These are phyloP conservation scores for Cydia splendana DNA, from an alignment of 1,140 invertebrate species.

Conservation along the genomic window DNA sequence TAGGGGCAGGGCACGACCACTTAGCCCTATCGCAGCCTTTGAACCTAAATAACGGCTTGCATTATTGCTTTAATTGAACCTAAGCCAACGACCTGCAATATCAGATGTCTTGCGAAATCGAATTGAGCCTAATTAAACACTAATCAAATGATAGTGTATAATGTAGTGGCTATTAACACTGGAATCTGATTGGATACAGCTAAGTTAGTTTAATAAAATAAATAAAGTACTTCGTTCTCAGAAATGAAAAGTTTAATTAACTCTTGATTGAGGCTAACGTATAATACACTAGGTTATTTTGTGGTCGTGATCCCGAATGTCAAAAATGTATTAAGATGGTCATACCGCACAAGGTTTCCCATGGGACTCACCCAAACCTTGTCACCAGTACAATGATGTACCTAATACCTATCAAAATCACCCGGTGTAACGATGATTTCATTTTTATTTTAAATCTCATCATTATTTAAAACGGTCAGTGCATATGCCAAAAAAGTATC, in stretches of 20 bases:
- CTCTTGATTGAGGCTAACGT: neutral
- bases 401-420: too few species aligned
- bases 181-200: neutral
- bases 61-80: neutral
- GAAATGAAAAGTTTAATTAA: neutral
- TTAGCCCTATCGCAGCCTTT: neutral
- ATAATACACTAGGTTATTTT: neutral
- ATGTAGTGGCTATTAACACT: neutral
- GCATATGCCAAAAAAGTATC: too few species aligned
- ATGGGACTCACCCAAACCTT: too few species aligned
- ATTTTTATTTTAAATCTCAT: too few species aligned
- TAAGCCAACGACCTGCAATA: neutral
- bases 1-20: neutral
- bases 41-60: neutral
- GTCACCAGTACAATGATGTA: too few species aligned
- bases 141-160: neutral
- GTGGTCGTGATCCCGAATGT: too few species aligned
- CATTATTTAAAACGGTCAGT: too few species aligned
- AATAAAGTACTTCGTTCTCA: neutral
- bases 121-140: neutral
- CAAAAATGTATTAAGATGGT: too few species aligned
- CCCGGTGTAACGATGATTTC: too few species aligned
- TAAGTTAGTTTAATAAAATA: neutral
- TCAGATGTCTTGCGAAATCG: conserved; percentile 4
- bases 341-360: too few species aligned